A percentile compares a stretch with the other conserved stretches of the same genome.
phyloP scores from a whole-genome alignment of 2,113 vertebrate genomes.

The Trichomycterus rosablanca region DNA sequence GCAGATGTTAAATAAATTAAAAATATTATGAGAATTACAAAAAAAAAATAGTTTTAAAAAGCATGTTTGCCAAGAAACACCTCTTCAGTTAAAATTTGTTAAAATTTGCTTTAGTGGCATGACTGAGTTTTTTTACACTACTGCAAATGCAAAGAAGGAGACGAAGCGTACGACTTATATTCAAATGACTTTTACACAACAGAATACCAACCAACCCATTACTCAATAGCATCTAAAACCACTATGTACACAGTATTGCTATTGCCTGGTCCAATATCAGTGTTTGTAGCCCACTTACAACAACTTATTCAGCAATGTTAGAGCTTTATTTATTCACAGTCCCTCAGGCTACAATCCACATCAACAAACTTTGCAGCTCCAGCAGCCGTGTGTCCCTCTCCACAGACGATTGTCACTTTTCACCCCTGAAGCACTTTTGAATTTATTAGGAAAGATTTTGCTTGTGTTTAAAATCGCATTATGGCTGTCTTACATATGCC shows the following conservation, averaged over 20 bases:
- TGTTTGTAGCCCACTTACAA: neutral
- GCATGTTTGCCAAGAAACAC: no score
- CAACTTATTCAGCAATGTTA: slow-evolving; percentile 3
- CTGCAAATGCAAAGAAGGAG: neutral
- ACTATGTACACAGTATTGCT: neutral
- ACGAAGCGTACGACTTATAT: neutral
- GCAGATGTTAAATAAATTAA: no score
- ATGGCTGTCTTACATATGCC: neutral
- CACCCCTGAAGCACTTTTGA: neutral
- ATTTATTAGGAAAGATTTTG: slow-evolving; percentile 12
- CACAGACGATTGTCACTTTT: neutral
- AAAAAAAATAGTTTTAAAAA: no score
- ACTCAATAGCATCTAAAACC: slow-evolving; percentile 5
- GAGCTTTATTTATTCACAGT: neutral
- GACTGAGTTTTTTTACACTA: neutral
- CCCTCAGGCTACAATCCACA: neutral
- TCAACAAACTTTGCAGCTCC: neutral
- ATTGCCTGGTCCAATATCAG: neutral
- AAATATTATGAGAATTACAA: no score
- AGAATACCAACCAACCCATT: neutral
- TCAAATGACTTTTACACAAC: slow-evolving; percentile 9
- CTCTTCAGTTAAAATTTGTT: neutral
- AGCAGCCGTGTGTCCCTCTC: neutral
- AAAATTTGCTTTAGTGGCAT: neutral
- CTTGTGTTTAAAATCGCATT: neutral